Conservation (phyloP, 2,888 invertebrate species). For the Troides oblongomaculatus region DNA sequence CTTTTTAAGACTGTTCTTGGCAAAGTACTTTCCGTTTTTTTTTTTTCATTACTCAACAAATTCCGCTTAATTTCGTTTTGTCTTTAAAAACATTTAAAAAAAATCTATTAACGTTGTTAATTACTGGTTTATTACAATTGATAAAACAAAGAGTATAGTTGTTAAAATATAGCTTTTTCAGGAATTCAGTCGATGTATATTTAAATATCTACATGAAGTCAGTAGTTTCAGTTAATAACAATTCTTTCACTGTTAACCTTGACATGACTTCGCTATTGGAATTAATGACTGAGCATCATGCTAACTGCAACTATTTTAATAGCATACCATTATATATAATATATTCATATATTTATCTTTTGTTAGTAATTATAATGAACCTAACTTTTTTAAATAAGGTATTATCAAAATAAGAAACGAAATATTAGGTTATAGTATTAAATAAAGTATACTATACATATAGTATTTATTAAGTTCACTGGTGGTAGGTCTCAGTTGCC, state of each 20-base stretch:
- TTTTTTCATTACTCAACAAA: not conserved
- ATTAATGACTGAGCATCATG: slow-evolving; percentile 23
- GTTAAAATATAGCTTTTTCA: no score
- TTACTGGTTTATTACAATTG: no score
- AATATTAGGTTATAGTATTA: no score
- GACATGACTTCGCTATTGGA: slow-evolving; percentile 4
- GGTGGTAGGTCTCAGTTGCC: no score
- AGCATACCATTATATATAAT: not conserved
- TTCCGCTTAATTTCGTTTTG: not conserved
- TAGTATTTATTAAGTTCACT: no score
- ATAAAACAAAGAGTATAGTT: no score
- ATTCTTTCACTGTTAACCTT: slow-evolving; percentile 8
- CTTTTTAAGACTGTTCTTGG: not conserved
- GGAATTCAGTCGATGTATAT: not conserved
- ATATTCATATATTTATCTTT: not conserved
- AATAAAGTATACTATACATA: no score
- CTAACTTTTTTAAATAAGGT: not conserved
- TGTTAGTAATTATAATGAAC: not conserved
- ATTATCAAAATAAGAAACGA: no score
- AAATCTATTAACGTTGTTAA: no score
- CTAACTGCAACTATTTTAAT: slow-evolving; percentile 12
- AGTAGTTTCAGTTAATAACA: slow-evolving; percentile 10
- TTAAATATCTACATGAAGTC: not conserved
- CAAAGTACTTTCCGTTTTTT: not conserved
- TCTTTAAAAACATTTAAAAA: no score